phyloP scores from a whole-genome alignment of 2,113 vertebrate genomes.

The Petrocephalus zakoni region DNA sequence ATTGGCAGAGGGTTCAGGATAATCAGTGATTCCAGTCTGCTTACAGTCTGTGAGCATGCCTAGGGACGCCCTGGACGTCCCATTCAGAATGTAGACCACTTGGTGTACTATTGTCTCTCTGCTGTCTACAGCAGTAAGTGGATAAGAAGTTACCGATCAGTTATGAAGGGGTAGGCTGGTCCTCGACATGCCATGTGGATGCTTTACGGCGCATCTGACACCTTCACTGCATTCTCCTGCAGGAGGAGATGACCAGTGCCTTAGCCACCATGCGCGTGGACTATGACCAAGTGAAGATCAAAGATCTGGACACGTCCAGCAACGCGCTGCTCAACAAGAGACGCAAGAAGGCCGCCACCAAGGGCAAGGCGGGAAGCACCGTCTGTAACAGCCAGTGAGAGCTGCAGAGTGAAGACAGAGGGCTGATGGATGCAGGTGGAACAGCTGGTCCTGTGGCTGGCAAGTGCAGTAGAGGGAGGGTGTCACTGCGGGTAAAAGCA shows the following conservation, averaged over 20 bases:
- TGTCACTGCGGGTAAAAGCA: not conserved
- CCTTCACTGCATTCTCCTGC: slow-evolving; percentile 24
- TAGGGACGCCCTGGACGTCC: no score
- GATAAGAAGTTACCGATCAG: not conserved
- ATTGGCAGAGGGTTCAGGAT: not conserved
- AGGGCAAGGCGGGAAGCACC: slow-evolving; percentile 51
- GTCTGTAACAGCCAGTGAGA: slow-evolving; percentile 76
- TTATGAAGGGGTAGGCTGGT: not conserved
- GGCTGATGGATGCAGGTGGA: not conserved
- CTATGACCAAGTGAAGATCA: slow-evolving; percentile 80
- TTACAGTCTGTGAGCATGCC: not conserved
- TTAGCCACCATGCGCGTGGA: slow-evolving; percentile 92
- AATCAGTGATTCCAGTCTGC: not conserved
- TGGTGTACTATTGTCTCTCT: not conserved
- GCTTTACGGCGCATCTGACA: not conserved
- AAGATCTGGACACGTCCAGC: slow-evolving; percentile 76
- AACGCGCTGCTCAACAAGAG: slow-evolving; percentile 76
- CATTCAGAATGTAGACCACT: not conserved
- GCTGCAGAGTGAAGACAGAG: not conserved
- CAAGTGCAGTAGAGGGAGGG: not conserved
- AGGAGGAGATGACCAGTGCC: slow-evolving; percentile 98
- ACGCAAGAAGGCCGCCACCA: slow-evolving; percentile 69
- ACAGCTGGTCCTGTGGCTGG: not conserved
- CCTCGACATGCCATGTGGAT: not conserved
- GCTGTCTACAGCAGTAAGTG: not conserved